Conservation (phyloP, 2,113 vertebrate species). For the Etheostoma cragini region DNA sequence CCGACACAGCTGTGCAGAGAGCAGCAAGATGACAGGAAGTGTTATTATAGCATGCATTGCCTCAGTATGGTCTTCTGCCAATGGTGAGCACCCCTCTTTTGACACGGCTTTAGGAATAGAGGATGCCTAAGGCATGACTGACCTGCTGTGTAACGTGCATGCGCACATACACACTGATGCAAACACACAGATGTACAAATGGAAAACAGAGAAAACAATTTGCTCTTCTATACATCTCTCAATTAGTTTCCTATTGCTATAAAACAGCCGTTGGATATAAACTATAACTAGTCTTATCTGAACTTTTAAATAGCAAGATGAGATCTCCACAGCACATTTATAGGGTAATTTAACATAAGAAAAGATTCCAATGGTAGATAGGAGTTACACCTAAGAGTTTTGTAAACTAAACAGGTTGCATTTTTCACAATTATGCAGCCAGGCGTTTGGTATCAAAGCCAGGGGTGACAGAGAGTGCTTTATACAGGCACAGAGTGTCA, state of each 20-base stretch:
- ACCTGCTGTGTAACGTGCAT: conserved; percentile 33
- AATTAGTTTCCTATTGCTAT: conserved; percentile 11
- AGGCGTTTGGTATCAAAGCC: conserved; percentile 5
- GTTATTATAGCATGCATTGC: conserved; percentile 54
- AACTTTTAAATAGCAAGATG: conserved; percentile 14
- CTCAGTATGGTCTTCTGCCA: conserved; percentile 40
- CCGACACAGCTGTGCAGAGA: conserved; percentile 64
- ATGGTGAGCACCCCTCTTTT: conserved; percentile 19
- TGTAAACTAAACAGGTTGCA: not conserved
- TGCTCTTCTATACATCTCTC: not conserved
- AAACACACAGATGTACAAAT: conserved; percentile 13
- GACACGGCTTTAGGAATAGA: conserved; percentile 34
- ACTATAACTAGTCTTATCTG: conserved; percentile 7
- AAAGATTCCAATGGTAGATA: not conserved
- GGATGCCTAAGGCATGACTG: conserved; percentile 31
- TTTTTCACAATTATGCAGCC: conserved; percentile 26
- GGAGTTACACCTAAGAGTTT: not conserved
- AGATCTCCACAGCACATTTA: not conserved
- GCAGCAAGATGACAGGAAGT: conserved; percentile 54
- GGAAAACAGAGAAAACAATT: conserved; percentile 21
- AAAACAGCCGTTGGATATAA: conserved; percentile 22
- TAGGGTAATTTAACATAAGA: conserved; percentile 6
- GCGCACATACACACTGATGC: not conserved
- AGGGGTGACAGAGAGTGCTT: not conserved
- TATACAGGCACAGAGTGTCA: conserved; percentile 1